These are phyloP conservation scores for Tragelaphus strepsiceros DNA, from an alignment of 2,113 vertebrate genomes.

Conservation along the genomic window DNA sequence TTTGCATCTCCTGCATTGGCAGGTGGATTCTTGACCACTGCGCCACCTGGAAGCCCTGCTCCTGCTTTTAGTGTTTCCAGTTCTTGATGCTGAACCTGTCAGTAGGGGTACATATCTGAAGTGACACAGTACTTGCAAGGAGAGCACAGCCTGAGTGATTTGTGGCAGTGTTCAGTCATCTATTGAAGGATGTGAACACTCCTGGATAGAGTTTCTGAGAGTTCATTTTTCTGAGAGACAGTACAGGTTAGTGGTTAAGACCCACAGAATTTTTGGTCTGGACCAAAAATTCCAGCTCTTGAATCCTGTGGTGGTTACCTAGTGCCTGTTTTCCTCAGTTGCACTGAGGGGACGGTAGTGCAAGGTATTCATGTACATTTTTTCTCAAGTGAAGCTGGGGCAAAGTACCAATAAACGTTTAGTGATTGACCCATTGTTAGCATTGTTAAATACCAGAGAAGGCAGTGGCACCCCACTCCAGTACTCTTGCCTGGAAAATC, in stretches of 20 bases:
- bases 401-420: not conserved
- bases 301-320: not conserved
- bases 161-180: not conserved
- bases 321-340: not conserved
- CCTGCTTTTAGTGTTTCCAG: not conserved
- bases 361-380: not conserved
- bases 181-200: not conserved
- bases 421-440: not conserved
- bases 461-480: too few species aligned
- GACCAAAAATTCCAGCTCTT: not conserved
- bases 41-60: not conserved
- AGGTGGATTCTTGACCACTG: not conserved
- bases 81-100: not conserved
- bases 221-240: not conserved
- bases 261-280: too few species aligned
- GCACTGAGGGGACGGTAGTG: not conserved
- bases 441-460: not conserved
- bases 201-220: not conserved
- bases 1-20: not conserved
- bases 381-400: not conserved
- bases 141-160: not conserved
- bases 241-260: not conserved
- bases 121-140: not conserved
- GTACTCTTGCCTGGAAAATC: too few species aligned
- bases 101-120: not conserved